Percentiles rank a stretch among this genome's conserved stretches.
Conservation (phyloP, 2,888 invertebrate genomes). For the Plebejus melissa region DNA sequence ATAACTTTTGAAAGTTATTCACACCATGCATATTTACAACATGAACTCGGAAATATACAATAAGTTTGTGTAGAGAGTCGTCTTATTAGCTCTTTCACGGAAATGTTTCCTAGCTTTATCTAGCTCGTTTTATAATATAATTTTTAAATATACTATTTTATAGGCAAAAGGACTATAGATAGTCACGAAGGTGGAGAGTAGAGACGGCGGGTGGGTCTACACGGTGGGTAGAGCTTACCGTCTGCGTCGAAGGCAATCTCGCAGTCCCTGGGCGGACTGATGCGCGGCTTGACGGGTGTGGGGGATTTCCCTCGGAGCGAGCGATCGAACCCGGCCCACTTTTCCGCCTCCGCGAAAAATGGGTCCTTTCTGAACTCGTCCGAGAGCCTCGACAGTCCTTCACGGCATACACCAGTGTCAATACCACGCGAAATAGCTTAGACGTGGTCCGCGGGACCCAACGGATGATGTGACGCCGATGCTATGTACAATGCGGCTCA, state of each 20-base stretch:
- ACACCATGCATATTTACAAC: constrained; percentile 42
- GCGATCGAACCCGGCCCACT: constrained; percentile 78
- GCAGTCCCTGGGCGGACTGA: constrained; percentile 83
- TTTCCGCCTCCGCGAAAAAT: constrained; percentile 75
- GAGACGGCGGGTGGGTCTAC: background rate
- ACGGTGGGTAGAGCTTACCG: constrained; percentile 74
- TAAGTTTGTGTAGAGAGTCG: constrained; percentile 58
- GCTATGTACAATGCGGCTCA: constrained; percentile 73
- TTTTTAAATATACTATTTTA: background rate
- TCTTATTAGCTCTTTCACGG: constrained; percentile 59
- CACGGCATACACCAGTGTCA: constrained; percentile 71
- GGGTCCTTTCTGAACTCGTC: constrained; percentile 73
- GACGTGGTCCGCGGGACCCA: constrained; percentile 49
- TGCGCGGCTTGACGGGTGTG: constrained; percentile 85
- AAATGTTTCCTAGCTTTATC: constrained; percentile 22
- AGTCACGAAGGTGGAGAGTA: constrained; percentile 47
- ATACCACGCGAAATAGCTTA: constrained; percentile 44
- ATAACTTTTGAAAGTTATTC: background rate
- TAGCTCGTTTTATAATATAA: constrained; percentile 11
- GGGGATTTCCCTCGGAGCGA: constrained; percentile 81
- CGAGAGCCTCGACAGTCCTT: constrained; percentile 72
- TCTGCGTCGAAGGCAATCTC: constrained; percentile 87
- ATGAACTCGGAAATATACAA: constrained; percentile 54
- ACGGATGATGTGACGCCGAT: constrained; percentile 46
- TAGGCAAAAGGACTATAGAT: constrained; percentile 29